Conservation (phyloP, 2,113 vertebrate genomes). For the Callionymus lyra region DNA sequence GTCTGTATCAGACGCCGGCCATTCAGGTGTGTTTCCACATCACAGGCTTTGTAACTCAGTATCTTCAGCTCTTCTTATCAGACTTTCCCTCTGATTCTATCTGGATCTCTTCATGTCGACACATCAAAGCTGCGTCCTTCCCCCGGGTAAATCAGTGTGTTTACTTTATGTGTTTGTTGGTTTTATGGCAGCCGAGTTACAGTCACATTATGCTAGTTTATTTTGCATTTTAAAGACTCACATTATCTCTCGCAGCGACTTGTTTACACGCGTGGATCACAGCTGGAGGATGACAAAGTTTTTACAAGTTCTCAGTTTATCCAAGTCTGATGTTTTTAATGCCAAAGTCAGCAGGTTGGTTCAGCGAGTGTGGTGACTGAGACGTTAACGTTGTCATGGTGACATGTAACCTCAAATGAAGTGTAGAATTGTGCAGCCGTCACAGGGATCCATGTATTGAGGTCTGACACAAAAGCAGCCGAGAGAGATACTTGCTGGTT, state of each 20-base stretch:
- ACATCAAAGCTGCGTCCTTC: slow-evolving; percentile 34
- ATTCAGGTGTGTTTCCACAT: slow-evolving; percentile 14
- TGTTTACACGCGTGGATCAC: no score
- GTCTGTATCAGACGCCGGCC: slow-evolving; percentile 1
- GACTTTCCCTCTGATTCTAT: slow-evolving; percentile 1
- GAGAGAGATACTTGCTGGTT: no score
- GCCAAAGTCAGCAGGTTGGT: slow-evolving; percentile 7
- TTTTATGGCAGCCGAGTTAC: neutral
- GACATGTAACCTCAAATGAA: no score
- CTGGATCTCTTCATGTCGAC: slow-evolving; percentile 23
- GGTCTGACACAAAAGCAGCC: no score
- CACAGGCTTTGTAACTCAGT: slow-evolving; percentile 11
- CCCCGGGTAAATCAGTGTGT: slow-evolving; percentile 12
- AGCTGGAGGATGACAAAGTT: slow-evolving; percentile 4
- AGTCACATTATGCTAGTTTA: no score
- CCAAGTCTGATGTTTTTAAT: slow-evolving; percentile 8
- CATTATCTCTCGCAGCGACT: no score
- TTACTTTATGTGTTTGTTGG: slow-evolving; percentile 10
- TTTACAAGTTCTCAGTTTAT: slow-evolving; percentile 13
- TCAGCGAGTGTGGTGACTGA: slow-evolving; percentile 13
- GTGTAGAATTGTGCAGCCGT: no score
- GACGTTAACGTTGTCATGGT: neutral
- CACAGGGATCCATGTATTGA: no score
- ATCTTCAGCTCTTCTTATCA: slow-evolving; percentile 4
- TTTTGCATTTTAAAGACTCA: neutral